Percentiles rank a stretch among this genome's conserved stretches.
Evolutionary conservation across 35 echinoderm and acorn worm genomes (phyloP).

Genomic region (Holothuria glaberrima): DNA sequence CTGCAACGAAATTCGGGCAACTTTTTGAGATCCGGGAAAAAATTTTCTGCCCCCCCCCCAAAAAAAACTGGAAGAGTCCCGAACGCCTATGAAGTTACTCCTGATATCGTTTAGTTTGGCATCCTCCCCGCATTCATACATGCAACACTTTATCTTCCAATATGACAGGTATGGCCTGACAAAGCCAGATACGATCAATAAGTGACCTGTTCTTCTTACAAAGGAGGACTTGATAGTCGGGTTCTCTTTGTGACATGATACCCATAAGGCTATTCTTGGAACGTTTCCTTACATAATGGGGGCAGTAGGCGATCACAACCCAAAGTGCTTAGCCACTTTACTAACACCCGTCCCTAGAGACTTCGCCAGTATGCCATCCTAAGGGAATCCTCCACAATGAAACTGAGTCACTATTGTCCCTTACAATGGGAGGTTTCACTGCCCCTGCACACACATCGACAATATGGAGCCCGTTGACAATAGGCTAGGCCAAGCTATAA

Average conservation of each 20-base stretch:
- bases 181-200: too few species aligned
- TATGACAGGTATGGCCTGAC: too few species aligned
- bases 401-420: not conserved
- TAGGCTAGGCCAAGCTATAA: constrained; percentile 1
- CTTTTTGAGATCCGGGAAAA: too few species aligned
- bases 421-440: not conserved
- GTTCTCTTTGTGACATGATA: constrained; percentile 13
- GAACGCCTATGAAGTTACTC: too few species aligned
- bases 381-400: constrained; percentile 1
- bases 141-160: too few species aligned
- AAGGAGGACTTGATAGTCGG: not conserved
- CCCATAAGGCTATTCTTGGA: not conserved
- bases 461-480: constrained; percentile 17
- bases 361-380: not conserved
- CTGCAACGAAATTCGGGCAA: too few species aligned
- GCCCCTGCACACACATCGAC: not conserved
- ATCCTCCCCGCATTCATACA: too few species aligned
- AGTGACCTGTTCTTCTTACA: too few species aligned
- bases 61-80: too few species aligned
- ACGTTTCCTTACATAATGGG: not conserved
- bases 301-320: too few species aligned
- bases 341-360: constrained; percentile 32
- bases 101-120: too few species aligned
- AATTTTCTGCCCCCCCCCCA: too few species aligned
- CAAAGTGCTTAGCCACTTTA: not conserved